These are phyloP conservation scores for Lophura nycthemera DNA, from an alignment of 2,113 vertebrate species.

Conservation along the genomic window DNA sequence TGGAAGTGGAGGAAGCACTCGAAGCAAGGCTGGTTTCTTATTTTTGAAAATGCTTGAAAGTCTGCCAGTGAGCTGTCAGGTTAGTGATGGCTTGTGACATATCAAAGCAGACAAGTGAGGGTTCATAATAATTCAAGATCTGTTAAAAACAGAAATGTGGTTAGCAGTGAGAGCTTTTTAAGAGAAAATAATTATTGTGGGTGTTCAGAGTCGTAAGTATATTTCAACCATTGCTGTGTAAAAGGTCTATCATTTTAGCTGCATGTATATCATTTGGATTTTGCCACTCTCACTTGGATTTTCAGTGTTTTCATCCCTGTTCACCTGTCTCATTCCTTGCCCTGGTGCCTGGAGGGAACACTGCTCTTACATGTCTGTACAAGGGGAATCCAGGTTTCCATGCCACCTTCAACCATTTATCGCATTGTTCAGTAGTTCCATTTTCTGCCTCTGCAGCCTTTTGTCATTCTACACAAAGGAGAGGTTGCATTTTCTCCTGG, in stretches of 20 bases:
- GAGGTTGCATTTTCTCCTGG: background rate
- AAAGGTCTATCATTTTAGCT: background rate
- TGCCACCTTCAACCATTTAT: background rate
- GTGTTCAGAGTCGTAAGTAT: background rate
- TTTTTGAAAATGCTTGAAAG: conserved; percentile 30
- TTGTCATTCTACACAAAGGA: background rate
- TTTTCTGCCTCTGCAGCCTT: background rate
- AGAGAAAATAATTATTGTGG: background rate
- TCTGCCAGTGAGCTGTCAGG: conserved; percentile 40
- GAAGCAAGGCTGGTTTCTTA: background rate
- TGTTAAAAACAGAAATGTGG: conserved; percentile 19
- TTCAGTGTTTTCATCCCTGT: background rate
- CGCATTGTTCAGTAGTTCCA: background rate
- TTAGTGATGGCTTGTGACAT: background rate
- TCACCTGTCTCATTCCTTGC: background rate
- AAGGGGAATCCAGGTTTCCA: fast-evolving
- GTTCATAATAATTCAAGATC: conserved; percentile 30
- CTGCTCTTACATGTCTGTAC: background rate
- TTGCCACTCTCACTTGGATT: background rate
- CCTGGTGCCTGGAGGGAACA: background rate
- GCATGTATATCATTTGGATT: background rate
- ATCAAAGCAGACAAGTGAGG: background rate
- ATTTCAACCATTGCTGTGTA: background rate
- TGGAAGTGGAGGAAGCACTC: background rate
- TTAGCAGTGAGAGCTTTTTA: background rate